Evolutionary conservation across 2,797 vertebrate genomes (phyloP).

Genomic region (Pangasius krempfi): DNA sequence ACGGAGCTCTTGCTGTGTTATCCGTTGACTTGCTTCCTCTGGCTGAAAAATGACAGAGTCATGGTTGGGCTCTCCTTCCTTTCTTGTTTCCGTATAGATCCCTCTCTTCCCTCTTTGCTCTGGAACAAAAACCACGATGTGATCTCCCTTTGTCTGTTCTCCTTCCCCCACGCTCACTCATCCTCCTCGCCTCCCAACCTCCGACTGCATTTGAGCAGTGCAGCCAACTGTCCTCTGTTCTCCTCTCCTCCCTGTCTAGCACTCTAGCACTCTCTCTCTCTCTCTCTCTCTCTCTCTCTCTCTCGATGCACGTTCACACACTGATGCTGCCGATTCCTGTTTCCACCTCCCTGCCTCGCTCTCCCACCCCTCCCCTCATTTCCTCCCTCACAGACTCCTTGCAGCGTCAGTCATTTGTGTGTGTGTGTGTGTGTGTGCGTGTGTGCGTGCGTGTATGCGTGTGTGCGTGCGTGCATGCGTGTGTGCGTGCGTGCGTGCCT

Average conservation of each 20-base stretch:
- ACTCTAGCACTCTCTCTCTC: conserved; percentile 27
- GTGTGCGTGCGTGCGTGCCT: not conserved
- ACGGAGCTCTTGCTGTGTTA: conserved; percentile 70
- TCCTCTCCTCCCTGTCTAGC: conserved; percentile 59
- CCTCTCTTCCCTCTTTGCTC: conserved; percentile 46
- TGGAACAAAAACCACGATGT: conserved; percentile 57
- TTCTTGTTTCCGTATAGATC: conserved; percentile 64
- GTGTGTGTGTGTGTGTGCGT: conserved; percentile 54
- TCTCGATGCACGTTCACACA: conserved; percentile 41
- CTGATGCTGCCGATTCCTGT: conserved; percentile 54
- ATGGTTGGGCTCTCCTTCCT: conserved; percentile 67
- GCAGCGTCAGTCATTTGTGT: conserved; percentile 73
- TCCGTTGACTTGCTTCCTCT: conserved; percentile 67
- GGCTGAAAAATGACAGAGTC: conserved; percentile 74
- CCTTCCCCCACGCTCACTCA: conserved; percentile 64
- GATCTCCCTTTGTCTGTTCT: conserved; percentile 76
- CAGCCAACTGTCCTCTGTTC: conserved; percentile 55
- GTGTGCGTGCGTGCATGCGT: not conserved
- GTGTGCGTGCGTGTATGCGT: conserved; percentile 43
- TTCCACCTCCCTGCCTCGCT: conserved; percentile 45
- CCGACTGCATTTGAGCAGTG: conserved; percentile 66
- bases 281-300: conserved; percentile 12
- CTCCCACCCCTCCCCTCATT: conserved; percentile 33
- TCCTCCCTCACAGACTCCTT: conserved; percentile 36
- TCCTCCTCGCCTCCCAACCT: conserved; percentile 66